Evolutionary conservation across 2,888 invertebrate species (phyloP).

Genomic region (Pollenia griseotomentosa): DNA sequence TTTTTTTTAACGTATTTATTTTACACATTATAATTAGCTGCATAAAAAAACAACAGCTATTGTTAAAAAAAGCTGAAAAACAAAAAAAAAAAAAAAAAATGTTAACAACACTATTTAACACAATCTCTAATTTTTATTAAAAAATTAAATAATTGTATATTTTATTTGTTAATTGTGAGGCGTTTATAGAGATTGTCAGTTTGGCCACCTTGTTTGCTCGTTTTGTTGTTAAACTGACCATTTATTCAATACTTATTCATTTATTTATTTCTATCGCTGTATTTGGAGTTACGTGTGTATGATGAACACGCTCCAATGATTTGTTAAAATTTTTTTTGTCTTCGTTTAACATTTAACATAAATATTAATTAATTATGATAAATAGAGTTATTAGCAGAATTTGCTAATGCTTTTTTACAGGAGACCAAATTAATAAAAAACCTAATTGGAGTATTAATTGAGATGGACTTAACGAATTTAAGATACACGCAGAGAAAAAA

Average conservation of each 20-base stretch:
- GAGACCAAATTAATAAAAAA: too few species aligned
- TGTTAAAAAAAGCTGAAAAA: background rate
- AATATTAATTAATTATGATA: constrained; percentile 46
- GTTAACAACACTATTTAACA: constrained; percentile 47
- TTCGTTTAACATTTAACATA: constrained; percentile 23
- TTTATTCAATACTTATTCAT: constrained; percentile 9
- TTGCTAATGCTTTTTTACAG: background rate
- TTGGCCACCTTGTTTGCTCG: background rate
- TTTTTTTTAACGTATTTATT: constrained; percentile 49
- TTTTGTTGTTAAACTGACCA: constrained; percentile 34
- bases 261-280: background rate
- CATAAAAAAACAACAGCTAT: constrained; percentile 19
- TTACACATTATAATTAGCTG: constrained; percentile 50
- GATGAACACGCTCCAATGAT: constrained; percentile 56
- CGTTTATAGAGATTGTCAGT: background rate
- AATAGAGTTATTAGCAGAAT: constrained; percentile 17
- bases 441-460: too few species aligned
- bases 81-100: constrained; percentile 14
- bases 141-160: constrained; percentile 11
- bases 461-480: too few species aligned
- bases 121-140: constrained; percentile 1
- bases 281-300: constrained; percentile 32
- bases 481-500: too few species aligned
- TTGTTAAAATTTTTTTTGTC: constrained; percentile 21
- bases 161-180: background rate